Evolutionary conservation across 2,888 invertebrate species (phyloP), one percentile per base, ranked within the genome.

Genomic region (Cephonodes hylas): DNA sequence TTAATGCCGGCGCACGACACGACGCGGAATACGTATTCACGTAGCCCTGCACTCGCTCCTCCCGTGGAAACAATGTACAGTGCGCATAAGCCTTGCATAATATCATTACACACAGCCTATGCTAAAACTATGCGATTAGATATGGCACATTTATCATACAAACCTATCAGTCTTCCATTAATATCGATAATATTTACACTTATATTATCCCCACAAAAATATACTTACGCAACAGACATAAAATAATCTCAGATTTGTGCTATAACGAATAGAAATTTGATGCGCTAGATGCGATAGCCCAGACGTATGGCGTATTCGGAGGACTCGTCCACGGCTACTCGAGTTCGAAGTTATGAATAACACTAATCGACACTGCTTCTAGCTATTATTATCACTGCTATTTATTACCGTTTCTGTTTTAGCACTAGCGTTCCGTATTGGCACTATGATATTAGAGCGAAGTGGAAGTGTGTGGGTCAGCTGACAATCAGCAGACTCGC

Each of bases 131-230:
- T 67, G 69, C 74, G 74, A 69, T 76, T 68, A 83, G 85, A 89
- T 88, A 90, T 91, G 91, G 91, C 91, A 91, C 90, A 84, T 84
- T 81, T 71, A 82, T 77, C 80, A 79, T 90, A 88, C 68, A 84
- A 84, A 81, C 74, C 89, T 91, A 91, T 91, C 91, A 91, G 91
- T 91, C 91, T 91, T 91, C 85, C 66, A 79, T 79, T 72, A 79
- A 76, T 73, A 80, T 77, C 67, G 73, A 79, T 77, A 77, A 75
- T 78, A 77, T 81, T 74, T 83, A 79, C 78, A 79, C 71, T 68
- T 73, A 71, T 8, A 59, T 10, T 59, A 46, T 72, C 61, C 62
- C 48, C 66, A 69, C 63, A 71, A 67, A 74, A 73, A 66, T 69
- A 68, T 65, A 60, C 46, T 60, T 65, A 66, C 44, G 66, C 15